These are phyloP conservation scores for Bettongia penicillata DNA, from an alignment of 2,113 vertebrate species.

Conservation along the genomic window DNA sequence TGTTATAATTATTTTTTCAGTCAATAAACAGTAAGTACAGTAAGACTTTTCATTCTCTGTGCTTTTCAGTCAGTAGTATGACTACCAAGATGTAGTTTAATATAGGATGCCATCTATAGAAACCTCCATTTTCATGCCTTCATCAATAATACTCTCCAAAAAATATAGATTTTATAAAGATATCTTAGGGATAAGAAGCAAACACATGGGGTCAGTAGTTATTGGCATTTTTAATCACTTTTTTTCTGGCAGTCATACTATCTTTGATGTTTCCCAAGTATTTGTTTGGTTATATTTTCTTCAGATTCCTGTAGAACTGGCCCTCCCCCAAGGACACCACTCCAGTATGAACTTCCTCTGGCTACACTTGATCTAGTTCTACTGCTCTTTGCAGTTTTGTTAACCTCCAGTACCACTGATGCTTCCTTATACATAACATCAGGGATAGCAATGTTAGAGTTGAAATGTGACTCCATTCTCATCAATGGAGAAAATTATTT, in stretches of 20 bases:
- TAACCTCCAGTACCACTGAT: not conserved
- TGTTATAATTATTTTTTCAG: not conserved
- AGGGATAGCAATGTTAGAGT: not conserved
- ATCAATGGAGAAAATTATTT: not conserved
- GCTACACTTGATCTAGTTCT: not conserved
- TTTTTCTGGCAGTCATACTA: not conserved
- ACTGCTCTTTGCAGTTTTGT: not conserved
- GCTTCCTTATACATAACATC: not conserved
- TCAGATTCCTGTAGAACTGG: not conserved
- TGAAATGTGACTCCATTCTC: not conserved
- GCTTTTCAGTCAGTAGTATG: not conserved
- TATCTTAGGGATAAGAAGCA: not conserved
- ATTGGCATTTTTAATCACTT: not conserved
- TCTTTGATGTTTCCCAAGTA: not conserved
- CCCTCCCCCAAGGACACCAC: not conserved
- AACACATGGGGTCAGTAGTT: not conserved
- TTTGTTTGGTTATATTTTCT: not conserved
- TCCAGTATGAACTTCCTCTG: not conserved
- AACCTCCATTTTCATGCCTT: not conserved
- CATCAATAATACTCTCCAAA: not conserved
- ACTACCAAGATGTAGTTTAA: not conserved
- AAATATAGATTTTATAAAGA: not conserved
- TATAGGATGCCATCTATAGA: not conserved
- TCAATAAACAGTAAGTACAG: not conserved
- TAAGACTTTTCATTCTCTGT: not conserved